Conservation (phyloP, 2,888 invertebrate genomes). For the Oithona nana region DNA sequence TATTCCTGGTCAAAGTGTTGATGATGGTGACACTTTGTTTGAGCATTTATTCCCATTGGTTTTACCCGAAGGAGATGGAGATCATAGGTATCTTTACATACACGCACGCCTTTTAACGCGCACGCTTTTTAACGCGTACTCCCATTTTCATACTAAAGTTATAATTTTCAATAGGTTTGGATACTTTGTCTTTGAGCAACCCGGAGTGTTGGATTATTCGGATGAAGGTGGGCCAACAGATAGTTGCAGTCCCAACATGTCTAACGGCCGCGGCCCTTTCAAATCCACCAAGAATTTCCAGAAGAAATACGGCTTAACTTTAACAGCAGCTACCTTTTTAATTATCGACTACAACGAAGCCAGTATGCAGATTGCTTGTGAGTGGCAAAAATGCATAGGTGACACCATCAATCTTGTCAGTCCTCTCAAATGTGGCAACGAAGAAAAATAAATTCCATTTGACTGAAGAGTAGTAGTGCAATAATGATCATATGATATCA, state of each 20-base stretch:
- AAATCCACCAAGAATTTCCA: slow-evolving; percentile 12
- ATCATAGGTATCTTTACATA: slow-evolving; percentile 7
- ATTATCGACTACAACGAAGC: slow-evolving; percentile 15
- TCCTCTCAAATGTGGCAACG: slow-evolving; percentile 13
- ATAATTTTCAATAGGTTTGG: slow-evolving; percentile 7
- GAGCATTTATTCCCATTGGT: slow-evolving; percentile 17
- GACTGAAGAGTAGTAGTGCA: too few species aligned
- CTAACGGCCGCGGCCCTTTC: slow-evolving; percentile 16
- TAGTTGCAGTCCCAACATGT: slow-evolving; percentile 15
- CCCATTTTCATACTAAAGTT: not conserved
- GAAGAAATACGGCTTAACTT: slow-evolving; percentile 3
- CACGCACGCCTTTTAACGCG: too few species aligned
- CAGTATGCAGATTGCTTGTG: slow-evolving; percentile 15
- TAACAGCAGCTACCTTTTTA: slow-evolving; percentile 14
- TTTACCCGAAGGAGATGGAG: slow-evolving; percentile 16
- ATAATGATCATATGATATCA: too few species aligned
- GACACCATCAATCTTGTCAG: slow-evolving; percentile 16
- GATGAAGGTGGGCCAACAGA: slow-evolving; percentile 16
- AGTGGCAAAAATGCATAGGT: slow-evolving; percentile 16
- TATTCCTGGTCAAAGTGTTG: slow-evolving; percentile 16
- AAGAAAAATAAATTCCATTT: not conserved
- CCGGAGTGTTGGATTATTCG: slow-evolving; percentile 10
- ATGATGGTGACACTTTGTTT: slow-evolving; percentile 15
- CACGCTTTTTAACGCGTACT: too few species aligned
- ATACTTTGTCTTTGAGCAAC: slow-evolving; percentile 15